Evolutionary conservation across 2,797 vertebrate species (phyloP).

Genomic region (Cyprinella venusta): DNA sequence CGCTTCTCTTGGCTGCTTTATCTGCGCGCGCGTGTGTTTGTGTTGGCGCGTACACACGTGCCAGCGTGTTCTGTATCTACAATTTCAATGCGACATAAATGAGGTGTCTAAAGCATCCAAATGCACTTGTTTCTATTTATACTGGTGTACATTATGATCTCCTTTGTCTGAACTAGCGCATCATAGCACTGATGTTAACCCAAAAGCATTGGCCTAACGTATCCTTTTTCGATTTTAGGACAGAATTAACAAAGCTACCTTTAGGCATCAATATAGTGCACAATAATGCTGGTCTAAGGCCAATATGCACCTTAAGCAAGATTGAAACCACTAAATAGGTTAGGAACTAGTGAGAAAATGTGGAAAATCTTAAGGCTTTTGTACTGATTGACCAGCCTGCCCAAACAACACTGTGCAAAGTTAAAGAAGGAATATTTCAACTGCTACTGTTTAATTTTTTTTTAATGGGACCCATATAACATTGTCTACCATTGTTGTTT

Average conservation of each 20-base stretch:
- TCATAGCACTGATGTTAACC: conserved; percentile 13
- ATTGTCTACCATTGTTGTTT: conserved; percentile 36
- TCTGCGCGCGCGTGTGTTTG: conserved; percentile 20
- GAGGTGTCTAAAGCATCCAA: conserved; percentile 49
- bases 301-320: not conserved
- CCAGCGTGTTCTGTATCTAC: conserved; percentile 40
- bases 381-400: conserved; percentile 8
- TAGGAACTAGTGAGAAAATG: conserved; percentile 5
- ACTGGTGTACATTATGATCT: conserved; percentile 42
- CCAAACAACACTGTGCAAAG: conserved; percentile 17
- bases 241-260: conserved; percentile 19
- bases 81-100: conserved; percentile 46
- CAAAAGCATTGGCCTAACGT: conserved; percentile 9
- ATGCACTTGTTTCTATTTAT: conserved; percentile 55
- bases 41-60: conserved; percentile 37
- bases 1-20: conserved; percentile 56
- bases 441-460: conserved; percentile 1
- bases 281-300: conserved; percentile 25
- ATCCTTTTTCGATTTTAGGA: not conserved
- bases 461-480: conserved; percentile 39
- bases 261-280: conserved; percentile 28
- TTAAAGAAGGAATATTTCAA: conserved; percentile 17
- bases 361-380: conserved; percentile 13
- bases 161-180: conserved; percentile 13
- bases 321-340: conserved; percentile 31